These are phyloP conservation scores for Rhyacophila evoluta DNA, from an alignment of 2,888 invertebrate species.

Conservation along the genomic window DNA sequence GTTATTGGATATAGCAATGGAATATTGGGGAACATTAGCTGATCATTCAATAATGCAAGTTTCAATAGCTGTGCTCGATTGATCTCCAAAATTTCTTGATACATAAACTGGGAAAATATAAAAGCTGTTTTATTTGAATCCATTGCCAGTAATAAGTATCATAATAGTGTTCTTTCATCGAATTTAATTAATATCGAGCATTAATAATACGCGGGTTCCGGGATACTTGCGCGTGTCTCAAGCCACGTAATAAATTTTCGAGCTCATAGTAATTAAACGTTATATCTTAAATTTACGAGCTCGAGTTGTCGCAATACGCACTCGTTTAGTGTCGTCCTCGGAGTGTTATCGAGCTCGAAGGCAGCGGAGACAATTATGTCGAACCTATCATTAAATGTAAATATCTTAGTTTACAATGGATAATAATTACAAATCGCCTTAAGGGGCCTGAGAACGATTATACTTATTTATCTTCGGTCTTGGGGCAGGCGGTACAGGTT, in stretches of 20 bases:
- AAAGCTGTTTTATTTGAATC: too few species aligned
- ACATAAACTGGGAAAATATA: too few species aligned
- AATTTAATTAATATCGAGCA: neutral
- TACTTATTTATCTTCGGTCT: conserved; percentile 27
- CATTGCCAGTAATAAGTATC: too few species aligned
- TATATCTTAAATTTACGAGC: neutral
- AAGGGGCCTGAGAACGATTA: neutral
- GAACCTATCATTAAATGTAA: conserved; percentile 52
- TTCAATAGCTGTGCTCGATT: too few species aligned
- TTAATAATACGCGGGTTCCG: neutral
- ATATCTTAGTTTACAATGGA: conserved; percentile 48
- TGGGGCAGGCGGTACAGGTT: neutral
- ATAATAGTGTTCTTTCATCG: neutral
- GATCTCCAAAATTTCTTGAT: too few species aligned
- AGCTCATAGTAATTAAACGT: neutral
- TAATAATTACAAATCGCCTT: conserved; percentile 41
- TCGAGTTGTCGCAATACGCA: neutral
- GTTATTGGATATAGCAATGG: too few species aligned
- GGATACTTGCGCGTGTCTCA: neutral
- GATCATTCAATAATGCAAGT: too few species aligned
- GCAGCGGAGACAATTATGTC: conserved; percentile 43
- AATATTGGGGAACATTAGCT: too few species aligned
- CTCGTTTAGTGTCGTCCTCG: conserved; percentile 2
- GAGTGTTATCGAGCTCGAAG: neutral
- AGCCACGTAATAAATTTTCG: neutral